Base-by-base conservation (phyloP, 2,797 vertebrate genomes). In the Leptoclinus maculatus region DNA sequence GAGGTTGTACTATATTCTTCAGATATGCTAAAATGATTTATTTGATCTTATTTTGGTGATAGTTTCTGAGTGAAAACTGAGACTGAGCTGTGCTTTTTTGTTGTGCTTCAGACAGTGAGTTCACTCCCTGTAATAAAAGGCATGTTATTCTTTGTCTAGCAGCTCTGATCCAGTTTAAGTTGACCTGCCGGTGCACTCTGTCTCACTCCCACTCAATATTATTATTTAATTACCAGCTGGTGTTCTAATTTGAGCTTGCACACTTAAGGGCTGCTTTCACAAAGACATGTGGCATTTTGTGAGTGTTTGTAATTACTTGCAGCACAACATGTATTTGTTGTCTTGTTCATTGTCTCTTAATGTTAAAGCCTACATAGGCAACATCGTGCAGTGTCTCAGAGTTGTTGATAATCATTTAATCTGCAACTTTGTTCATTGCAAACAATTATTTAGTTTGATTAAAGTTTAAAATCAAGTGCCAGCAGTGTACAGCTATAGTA, bases 201-300 rank as follows among this genome's bases (percentile, higher is more conserved):
- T 76, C 54, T 80, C 82, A 80, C 76, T 83, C 74, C 53, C 79
- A 83, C 82, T 91, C 94, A 79, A 93, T 90, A 82, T 56, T 6
- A 59, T 75, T 67, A 51, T 93, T 90, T 93, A 95, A 94, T 94
- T 92, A 85, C 64, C 79, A 76, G 76, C 83, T 72, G 60, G 27
- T 47, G 1, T 36, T 70, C 66, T 81, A 66, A 82, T 84, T 91
- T 86, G 54, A 80, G 69, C 51, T 77, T 2, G 16, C 66, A 79
- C 53, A 2, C 56, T 39, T 57, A 71, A 16, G 63, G 32, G 27
- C 83, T 71, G 77, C 80, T 90, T 86, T 93, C 85, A 82, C 94
- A 90, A 17, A 70, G 71, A 51, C 16, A 36, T 88, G 94, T 80
- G 68, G 87, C 85, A 95, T 94, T 91, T 87, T 74, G 72, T 78